Evolutionary conservation across 2,888 invertebrate species (phyloP), one percentile per base, ranked within the genome.

Genomic region (Altica lythri): DNA sequence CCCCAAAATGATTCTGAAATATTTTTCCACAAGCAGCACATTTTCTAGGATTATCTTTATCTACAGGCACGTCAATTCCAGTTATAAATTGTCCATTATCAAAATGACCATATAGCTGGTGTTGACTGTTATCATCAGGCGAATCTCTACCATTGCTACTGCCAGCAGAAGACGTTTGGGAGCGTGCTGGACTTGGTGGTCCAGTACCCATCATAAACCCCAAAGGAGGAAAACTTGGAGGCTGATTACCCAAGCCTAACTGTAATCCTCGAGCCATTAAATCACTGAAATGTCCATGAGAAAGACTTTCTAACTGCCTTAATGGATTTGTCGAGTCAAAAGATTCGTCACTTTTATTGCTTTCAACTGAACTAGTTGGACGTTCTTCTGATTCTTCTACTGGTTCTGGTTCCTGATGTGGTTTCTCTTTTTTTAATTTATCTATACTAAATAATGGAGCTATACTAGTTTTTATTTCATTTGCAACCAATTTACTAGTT

Each of bases 11-110:
- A 72, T 94, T 96, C 75, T 92, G 93, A 76, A 95, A 96, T 70
- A 90, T 83, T 77, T 95, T 94, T 4, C 92, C 92, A 75, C 97
- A 97, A 22, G 92, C 91, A 2, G 91, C 87, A 76, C 96, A 97
- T 66, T 90, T 86, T 27, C 91, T 81, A 0, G 95, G 95, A 75
- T 95, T 94, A 64, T 95, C 94, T 70, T 89, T 89, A 73, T 95
- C 94, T 53, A 94, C 84, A 25, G 95, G 95, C 50, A 95, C 89
- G 69, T 95, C 93, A 67, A 85, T 84, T 8, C 86, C 86, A 63
- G 80, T 81, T 53, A 88, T 82, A 69, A 89, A 87, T 53, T 86
- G 85, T 1, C 88, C 89, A 69, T 85, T 86, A 65, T 88, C 87
- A 68, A 86, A 88, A 71, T 87, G 85, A 0, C 86, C 87, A 66